Conservation (phyloP, 2,888 invertebrate species). For the Ophion ventricosus region DNA sequence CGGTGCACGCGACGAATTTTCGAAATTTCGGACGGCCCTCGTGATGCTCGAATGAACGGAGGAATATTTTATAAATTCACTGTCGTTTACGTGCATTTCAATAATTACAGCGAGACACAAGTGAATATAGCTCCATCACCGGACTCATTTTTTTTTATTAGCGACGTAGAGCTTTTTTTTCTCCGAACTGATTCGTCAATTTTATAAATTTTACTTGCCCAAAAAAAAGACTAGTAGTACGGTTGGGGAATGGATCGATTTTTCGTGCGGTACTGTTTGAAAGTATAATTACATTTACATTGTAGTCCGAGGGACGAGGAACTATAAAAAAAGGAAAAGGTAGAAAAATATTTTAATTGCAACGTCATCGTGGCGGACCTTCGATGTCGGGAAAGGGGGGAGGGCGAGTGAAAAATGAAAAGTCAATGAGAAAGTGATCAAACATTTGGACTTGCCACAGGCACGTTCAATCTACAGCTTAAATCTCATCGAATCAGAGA, state of each 20-base stretch:
- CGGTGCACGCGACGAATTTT: conserved; percentile 1
- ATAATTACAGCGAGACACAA: no score
- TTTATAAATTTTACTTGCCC: not conserved
- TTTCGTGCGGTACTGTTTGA: not conserved
- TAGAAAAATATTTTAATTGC: conserved; percentile 3
- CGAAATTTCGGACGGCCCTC: not conserved
- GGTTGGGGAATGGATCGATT: not conserved
- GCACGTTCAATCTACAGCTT: not conserved
- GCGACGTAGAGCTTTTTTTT: no score
- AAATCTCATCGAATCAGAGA: conserved; percentile 3
- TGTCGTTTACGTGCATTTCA: not conserved
- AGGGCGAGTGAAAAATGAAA: not conserved
- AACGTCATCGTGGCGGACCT: conserved; percentile 1
- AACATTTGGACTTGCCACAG: not conserved
- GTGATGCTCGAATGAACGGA: not conserved
- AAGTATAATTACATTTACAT: not conserved
- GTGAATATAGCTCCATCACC: no score
- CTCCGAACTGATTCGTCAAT: no score
- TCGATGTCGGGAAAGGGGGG: no score
- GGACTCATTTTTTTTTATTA: no score
- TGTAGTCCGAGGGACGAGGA: not conserved
- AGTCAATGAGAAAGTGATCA: conserved; percentile 3
- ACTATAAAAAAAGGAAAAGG: not conserved
- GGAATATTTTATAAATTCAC: not conserved
- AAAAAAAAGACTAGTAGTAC: not conserved